These are phyloP conservation scores for Lemur catta DNA, from an alignment of 2,797 vertebrate species.

Conservation along the genomic window DNA sequence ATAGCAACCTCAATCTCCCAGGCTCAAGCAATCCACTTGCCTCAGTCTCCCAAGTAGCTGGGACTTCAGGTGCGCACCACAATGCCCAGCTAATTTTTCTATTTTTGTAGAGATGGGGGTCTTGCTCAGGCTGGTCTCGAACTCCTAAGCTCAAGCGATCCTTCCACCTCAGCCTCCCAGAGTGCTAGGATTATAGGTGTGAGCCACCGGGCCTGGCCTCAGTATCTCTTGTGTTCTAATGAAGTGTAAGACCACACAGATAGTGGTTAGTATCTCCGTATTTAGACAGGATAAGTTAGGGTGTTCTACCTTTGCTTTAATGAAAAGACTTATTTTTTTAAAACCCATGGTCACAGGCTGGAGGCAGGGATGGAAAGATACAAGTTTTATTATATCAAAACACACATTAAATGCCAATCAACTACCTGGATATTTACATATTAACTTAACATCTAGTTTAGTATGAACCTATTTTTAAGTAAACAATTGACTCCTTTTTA, in stretches of 20 bases:
- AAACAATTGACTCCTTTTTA: constrained; percentile 1
- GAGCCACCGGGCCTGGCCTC: not conserved
- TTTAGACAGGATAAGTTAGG: not conserved
- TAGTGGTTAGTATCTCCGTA: not conserved
- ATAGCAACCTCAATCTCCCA: not conserved
- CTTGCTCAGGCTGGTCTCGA: not conserved
- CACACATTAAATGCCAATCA: not conserved
- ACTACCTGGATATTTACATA: not conserved
- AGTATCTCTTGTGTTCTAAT: not conserved
- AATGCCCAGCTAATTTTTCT: not conserved
- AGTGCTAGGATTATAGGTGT: not conserved
- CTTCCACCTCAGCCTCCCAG: not conserved
- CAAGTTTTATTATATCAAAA: constrained; percentile 15
- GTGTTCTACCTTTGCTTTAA: constrained; percentile 1
- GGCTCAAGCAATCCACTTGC: not conserved
- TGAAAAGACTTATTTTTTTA: not conserved
- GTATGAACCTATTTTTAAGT: not conserved
- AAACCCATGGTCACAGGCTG: not conserved
- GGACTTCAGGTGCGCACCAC: not conserved
- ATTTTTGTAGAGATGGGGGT: not conserved
- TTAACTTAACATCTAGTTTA: constrained; percentile 28
- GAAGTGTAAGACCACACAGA: not conserved
- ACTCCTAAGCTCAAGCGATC: not conserved
- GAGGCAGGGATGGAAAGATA: not conserved
- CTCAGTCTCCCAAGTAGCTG: not conserved